Evolutionary conservation across 2,888 invertebrate genomes (phyloP), one percentile per base, ranked within the genome.

Genomic region (Drosophila trichaetosa): DNA sequence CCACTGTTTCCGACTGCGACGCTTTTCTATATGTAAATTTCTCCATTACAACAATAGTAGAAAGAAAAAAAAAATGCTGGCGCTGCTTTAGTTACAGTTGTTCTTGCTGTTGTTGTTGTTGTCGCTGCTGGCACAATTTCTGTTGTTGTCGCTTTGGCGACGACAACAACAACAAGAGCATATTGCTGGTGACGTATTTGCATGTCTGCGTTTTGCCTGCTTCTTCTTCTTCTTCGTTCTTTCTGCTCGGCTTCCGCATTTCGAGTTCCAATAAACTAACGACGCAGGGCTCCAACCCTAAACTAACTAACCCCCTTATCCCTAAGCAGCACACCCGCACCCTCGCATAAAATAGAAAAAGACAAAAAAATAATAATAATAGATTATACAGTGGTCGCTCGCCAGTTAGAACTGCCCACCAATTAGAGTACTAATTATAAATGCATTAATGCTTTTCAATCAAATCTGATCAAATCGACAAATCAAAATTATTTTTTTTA

Each of bases 121-220:
- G 69, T 72, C 69, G 79, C 77, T 80, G 91, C 81, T 90, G 90
- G 89, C 91, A 90, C 90, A 91, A 86, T 90, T 90, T 90, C 83
- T 77, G 80, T 82, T 87, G 82, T 79, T 76, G 82, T 76, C 64
- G 78, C 70, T 76, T 64, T 81, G 73, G 79, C 80, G 73, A 82
- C 83, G 74, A 66, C 79, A 69, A 68, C 71, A 80, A 57, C 56
- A 61, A 27, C 58, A 61, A 21, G 34, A 60, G 31, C 46, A 48
- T 34, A 42, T 77, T 62, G 75, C 68, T 84, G 87, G 87, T 89
- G 87, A 89, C 86, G 85, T 86, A 86, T 88, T 79, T 88, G 76
- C 81, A 79, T 86, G 88, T 89, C 87, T 74, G 77, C 67, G 67
- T 51, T 78, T 64, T 58, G 59, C 54, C 34, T 18, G 33, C 36